Base-by-base conservation (phyloP, 2,888 invertebrate species). In the Salpingus planirostris region DNA sequence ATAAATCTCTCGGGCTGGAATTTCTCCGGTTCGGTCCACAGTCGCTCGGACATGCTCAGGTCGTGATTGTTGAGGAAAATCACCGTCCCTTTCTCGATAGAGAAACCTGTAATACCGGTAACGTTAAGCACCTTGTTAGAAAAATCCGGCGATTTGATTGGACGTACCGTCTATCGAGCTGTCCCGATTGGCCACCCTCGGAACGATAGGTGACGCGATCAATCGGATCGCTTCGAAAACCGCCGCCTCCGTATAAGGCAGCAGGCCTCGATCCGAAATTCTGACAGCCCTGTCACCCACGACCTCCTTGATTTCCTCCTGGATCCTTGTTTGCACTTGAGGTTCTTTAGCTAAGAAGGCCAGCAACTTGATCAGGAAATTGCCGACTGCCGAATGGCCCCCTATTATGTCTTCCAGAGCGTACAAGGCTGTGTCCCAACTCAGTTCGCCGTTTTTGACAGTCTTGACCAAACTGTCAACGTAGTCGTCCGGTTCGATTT, bases 21-120 rank as follows among this genome's bases (percentile, higher is more conserved):
- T 40, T 67, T 59, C 15, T 68, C 57, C 0, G 80, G 79, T 12
- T 69, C 59, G 0, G 60, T 57, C 79, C 80, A 80, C n/a, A 74
- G 57, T 13, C 72, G 61, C 2, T 69, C 62, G 5, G 74, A 76
- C 69, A 74, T 74, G 57, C 76, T 78, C 22, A 80, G 59, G 18
- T 77, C 75, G 60, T 75, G 77, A 47, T 78, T 80, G 59, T 80
- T 79, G 15, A 80, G 62, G 50, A 80, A 75, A 6, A 80, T 67
- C 43, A 80, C 66, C 0, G 76, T 71, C 38, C 73, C 75, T 50
- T 78, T 73, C 33, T 71, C 66, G 6, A 80, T 70, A 49, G 57
- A 59, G 56, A 67, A 78, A 18, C 74, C 78, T 78, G 59, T 0
- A 65, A 60, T 27, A 31, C n/a, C n/a, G n/a, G n/a, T n/a, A n/a